Evolutionary conservation across 2,113 vertebrate genomes (phyloP), one percentile per base, ranked within the genome.

Genomic region (Athene noctua): DNA sequence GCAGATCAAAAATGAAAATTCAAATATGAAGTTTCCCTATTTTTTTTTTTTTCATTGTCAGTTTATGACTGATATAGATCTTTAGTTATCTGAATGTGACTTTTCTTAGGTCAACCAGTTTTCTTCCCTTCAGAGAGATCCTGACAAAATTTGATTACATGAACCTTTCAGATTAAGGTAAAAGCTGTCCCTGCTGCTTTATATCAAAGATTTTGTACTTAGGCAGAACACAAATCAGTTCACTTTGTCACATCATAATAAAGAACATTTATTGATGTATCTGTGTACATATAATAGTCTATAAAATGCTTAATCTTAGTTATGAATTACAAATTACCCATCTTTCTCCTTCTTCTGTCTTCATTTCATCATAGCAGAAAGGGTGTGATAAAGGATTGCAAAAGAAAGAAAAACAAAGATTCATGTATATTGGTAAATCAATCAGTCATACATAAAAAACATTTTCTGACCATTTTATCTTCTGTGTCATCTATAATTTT

Each of bases 311-410:
- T 62, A 72, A 71, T 65, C 34, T 96, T 87, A 94, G 95, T 42
- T 49, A 83, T 72, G 5, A 89, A 93, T 68, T 88, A 19, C 16
- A 84, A 94, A 96, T 99, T 98, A 99, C 99, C 99, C 98, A 78
- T 98, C 98, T 94, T 94, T 97, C 94, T 98, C 98, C 97, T 97
- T 98, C 75, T 97, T 98, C 97, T 98, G 98, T 94, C 99, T 99
- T 97, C 98, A 97, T 96, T 97, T 93, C 89, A 96, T 88, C 34
- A 40, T 16, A 77, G 46, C 95, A 92, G 88, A 82, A 93, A 65
- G 77, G 81, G 73, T 84, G 10, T 65, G 87, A 96, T 94, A 75
- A 57, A 94, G 57, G 46, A 80, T 96, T 84, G 88, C 61, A 93
- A 97, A 68, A 55, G 54, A 95, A 84, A 97, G 93, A 95, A 71